Evolutionary conservation across 2,888 invertebrate genomes (phyloP), one percentile per base, ranked within the genome.

Genomic region (Drosophila algonquin): DNA sequence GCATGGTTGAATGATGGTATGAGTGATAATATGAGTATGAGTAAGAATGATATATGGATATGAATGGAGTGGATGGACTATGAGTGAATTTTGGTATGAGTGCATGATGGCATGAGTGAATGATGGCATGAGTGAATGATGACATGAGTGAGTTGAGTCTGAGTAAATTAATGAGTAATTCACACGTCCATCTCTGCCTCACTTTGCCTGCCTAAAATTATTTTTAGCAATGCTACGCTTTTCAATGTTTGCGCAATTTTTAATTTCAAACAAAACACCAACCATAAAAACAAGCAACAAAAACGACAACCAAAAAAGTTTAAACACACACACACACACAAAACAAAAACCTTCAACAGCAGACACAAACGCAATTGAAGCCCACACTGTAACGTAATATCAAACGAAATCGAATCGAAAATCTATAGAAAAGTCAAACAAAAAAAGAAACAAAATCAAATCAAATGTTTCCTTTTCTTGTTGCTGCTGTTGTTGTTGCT

Each of bases 181-280:
- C 57, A 78, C 76, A 21, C 21, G 79, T 18, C 18, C 18, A 1
- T 69, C 65, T 51, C 64, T 71, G 64, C 58, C 55, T 60, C 48
- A 47, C 44, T 63, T 71, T 69, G 63, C 51, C 80, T 81, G 77
- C 76, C 86, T 55, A 78, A 65, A 71, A 79, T 68, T 68, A 57
- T 71, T 70, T 70, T 70, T 67, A 65, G 68, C 68, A 48, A 53
- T 47, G 53, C 35, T 67, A 63, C 73, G 64, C 67, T 74, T 70
- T 75, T 75, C 64, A 65, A 69, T 82, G 72, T 85, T 73, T 82
- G 85, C 80, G 86, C 86, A 82, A 82, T 80, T 70, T 70, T 58
- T 1, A 80, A 86, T 73, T 81, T 80, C 75, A 86, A 73, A 52
- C 78, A 81, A 84, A 80, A 81, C 68, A 58, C 67, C 24, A 24